A percentile compares a stretch with the other conserved stretches of the same genome.
These are phyloP conservation scores for Columba guinea DNA, from an alignment of 2,797 vertebrate genomes.

Conservation along the genomic window DNA sequence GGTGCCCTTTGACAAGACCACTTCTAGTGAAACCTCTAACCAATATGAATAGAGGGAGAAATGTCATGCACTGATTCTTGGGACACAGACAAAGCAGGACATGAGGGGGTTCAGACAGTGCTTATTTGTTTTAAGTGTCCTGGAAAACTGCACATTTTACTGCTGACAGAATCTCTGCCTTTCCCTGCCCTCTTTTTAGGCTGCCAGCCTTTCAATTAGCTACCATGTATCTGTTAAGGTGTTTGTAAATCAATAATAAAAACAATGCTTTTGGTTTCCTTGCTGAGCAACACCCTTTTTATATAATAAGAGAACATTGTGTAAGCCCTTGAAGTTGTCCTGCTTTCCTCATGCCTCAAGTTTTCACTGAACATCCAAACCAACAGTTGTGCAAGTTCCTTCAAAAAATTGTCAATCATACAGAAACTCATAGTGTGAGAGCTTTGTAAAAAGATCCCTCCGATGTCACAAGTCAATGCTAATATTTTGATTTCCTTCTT, in stretches of 20 bases:
- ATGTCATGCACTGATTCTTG: not conserved
- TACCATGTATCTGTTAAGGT: not conserved
- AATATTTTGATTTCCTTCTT: not conserved
- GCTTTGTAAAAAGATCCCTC: not conserved
- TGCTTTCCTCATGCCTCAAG: not conserved
- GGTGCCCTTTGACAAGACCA: not conserved
- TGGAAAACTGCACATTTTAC: not conserved
- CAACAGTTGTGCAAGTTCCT: not conserved
- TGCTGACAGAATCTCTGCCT: not conserved
- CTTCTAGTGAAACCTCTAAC: not conserved
- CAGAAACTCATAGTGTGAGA: not conserved
- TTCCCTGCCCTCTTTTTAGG: not conserved
- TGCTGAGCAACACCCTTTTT: not conserved
- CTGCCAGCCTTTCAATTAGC: not conserved
- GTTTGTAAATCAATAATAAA: not conserved
- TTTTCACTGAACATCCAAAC: not conserved
- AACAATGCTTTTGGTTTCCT: not conserved
- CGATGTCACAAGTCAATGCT: not conserved
- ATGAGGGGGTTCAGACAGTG: not conserved
- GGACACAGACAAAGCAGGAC: not conserved
- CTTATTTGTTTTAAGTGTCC: not conserved
- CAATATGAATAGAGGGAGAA: not conserved
- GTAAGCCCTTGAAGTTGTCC: not conserved
- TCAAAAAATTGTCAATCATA: not conserved
- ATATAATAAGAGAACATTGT: not conserved